These are phyloP conservation scores for Mesorhabditis belari DNA, from an alignment of 2,888 invertebrate genomes.

Conservation along the genomic window DNA sequence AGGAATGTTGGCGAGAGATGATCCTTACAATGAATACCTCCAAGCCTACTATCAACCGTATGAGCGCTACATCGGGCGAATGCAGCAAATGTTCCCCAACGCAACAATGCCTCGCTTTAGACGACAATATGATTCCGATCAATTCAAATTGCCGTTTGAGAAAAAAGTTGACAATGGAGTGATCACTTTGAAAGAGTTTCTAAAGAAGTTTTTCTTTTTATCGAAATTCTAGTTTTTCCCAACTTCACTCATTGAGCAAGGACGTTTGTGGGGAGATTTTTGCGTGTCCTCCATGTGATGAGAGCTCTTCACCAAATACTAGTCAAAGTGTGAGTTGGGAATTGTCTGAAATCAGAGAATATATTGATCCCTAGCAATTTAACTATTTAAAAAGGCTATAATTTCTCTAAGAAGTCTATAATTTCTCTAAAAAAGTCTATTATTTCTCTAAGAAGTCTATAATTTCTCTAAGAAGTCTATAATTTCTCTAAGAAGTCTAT, in stretches of 20 bases:
- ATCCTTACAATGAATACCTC: constrained; percentile 3
- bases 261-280: constrained; percentile 8
- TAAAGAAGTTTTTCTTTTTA: neutral
- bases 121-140: neutral
- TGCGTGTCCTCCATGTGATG: constrained; percentile 7
- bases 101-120: constrained; percentile 2
- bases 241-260: neutral
- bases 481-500: no score
- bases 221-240: neutral
- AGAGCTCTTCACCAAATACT: neutral
- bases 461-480: no score
- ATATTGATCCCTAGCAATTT: no score
- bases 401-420: no score
- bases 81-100: constrained; percentile 9
- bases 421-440: no score
- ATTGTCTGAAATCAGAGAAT: no score
- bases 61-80: constrained; percentile 7
- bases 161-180: constrained; percentile 5
- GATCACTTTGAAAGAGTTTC: constrained; percentile 5
- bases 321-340: neutral
- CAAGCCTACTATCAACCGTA: constrained; percentile 7
- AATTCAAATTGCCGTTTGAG: neutral
- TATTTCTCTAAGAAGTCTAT: no score
- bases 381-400: no score
- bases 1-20: neutral